Base-by-base conservation (phyloP, 2,797 vertebrate genomes). In the Hipposideros larvatus region DNA sequence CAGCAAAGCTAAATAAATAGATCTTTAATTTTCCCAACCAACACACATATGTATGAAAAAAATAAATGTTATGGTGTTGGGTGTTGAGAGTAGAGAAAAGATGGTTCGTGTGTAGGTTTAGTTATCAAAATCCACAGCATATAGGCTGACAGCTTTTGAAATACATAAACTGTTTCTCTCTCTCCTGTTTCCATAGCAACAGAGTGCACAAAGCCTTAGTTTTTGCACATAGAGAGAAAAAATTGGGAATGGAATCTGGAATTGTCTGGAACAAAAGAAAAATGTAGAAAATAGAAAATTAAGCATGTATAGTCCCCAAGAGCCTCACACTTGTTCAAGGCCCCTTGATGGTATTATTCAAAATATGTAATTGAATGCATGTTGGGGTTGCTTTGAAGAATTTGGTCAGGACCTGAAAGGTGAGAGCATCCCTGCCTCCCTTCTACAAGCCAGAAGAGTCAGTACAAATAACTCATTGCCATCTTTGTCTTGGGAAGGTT, bases 121-220 rank as follows among this genome's bases (percentile, higher is more conserved):
- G 98, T 98, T 98, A 98, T 98, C 98, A 98, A 98, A 99, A 98
- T 98, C 98, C 97, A 97, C 97, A 98, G 98, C 96, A 98, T 98
- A 98, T 97, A 98, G 97, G 95, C 98, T 98, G 98, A 98, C 98
- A 98, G 98, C 98, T 98, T 98, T 98, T 99, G 98, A 98, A 99
- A 98, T 98, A 98, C 98, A 98, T 98, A 98, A 98, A 99, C 98
- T 98, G 98, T 98, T 98, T 98, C 98, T 98, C 96, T 95, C 97
- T 98, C 97, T 98, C 97, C 98, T 96, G 98, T 99, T 98, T 98
- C 98, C 98, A 99, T 99, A 97, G 98, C 97, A 99, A 99, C 98
- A 96, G 97, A 98, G 98, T 96, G 98, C 98, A 98, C 97, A 98
- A 98, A 98, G 98, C 98, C 97, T 98, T 97, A 95, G 97, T 98